A percentile compares a stretch with the other conserved stretches of the same genome.
Evolutionary conservation across 1,140 invertebrate genomes (phyloP).

Genomic region (Ceratina calcarata): DNA sequence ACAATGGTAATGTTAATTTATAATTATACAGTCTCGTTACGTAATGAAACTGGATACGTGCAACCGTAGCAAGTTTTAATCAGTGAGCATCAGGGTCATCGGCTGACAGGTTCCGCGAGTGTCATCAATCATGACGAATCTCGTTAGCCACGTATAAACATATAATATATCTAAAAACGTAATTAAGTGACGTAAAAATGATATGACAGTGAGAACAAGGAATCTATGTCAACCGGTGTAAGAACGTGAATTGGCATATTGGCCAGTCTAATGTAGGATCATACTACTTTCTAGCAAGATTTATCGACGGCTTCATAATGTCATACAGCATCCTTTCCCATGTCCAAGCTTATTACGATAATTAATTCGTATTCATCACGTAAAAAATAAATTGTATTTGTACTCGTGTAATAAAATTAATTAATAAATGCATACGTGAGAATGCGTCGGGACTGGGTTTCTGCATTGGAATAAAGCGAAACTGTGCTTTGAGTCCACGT

Average conservation of each 20-base stretch:
- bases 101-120: background rate
- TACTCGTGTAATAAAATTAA: too few species aligned
- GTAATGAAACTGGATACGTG: too few species aligned
- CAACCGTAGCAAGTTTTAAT: background rate
- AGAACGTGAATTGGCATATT: constrained; percentile 6
- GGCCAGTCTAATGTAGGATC: background rate
- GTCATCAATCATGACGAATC: background rate
- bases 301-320: background rate
- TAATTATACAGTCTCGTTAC: too few species aligned
- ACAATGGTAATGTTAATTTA: too few species aligned
- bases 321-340: too few species aligned
- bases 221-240: constrained; percentile 19
- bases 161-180: background rate
- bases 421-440: too few species aligned
- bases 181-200: constrained; percentile 13
- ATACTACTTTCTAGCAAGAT: background rate
- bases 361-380: too few species aligned
- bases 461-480: constrained; percentile 19
- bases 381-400: too few species aligned
- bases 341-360: too few species aligned
- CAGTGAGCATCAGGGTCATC: constrained; percentile 23
- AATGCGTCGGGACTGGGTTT: too few species aligned
- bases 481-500: constrained; percentile 15
- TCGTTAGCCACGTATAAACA: background rate
- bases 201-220: background rate